Base-by-base conservation (phyloP, 2,797 vertebrate species). In the Xiphorhynchus erythropygius region DNA sequence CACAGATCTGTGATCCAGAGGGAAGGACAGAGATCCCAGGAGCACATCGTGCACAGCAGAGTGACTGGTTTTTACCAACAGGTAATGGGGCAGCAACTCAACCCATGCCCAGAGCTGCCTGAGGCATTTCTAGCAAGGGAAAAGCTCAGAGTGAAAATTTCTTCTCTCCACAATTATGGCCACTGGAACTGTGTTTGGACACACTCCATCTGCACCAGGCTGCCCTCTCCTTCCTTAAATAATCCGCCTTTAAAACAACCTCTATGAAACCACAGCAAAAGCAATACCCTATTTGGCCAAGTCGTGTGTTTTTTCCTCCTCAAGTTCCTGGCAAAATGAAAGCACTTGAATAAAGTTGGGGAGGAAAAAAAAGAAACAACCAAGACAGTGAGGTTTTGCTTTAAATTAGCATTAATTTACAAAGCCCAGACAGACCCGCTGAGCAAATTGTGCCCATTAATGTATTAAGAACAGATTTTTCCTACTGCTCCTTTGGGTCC, bases 321-420 rank as follows among this genome's bases (percentile, higher is more conserved):
- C 46, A 64, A n/a, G n/a, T 16, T 79, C 44, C 19, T 5, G 68
- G 59, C 77, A 65, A 78, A 86, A 81, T 17, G 52, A 59, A 81
- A 85, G 41, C 5, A 2, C 28, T 75, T 68, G 65, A 73, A 65
- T 57, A 75, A 93, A 93, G 70, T 17, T 50, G 13, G 33, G 6
- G 32, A 12, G 7, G 2, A 10, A 33, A 57, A 14, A 33, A 57
- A 15, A 17, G n/a, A 60, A 41, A 14, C 23, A 65, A n/a, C 8
- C 32, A 70, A 46, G 33, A 64, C 46, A 60, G 24, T 25, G 64
- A 71, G 39, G 42, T 63, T 69, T 89, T 78, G 93, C 84, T 91
- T 94, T 91, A 91, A 92, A 96, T 96, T 84, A 89, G 64, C 95
- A 96, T 94, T 76, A 42, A 91, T 94, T 96, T 84, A 86, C 70